These are phyloP conservation scores for Caenorhabditis sp. DNA, from an alignment of 2,888 invertebrate genomes.

Conservation along the genomic window DNA sequence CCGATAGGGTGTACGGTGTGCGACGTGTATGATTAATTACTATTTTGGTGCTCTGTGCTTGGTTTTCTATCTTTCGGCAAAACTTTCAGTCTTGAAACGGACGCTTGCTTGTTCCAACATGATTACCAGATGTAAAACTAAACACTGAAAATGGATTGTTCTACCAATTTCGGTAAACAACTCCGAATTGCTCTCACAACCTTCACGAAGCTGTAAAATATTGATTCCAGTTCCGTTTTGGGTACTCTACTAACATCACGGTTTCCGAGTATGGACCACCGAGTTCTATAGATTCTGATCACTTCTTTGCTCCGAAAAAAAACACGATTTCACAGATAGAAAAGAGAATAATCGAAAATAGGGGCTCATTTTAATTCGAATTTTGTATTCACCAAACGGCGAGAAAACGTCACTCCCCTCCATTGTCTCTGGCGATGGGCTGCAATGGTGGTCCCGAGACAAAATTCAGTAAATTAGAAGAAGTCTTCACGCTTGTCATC, in stretches of 20 bases:
- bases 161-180: conserved; percentile 34
- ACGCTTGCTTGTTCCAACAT: conserved; percentile 14
- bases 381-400: conserved; percentile 39
- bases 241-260: not conserved
- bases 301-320: not conserved
- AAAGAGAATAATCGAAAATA: conserved; percentile 26
- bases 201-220: not conserved
- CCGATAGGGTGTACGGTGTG: not conserved
- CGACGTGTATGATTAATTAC: conserved; percentile 24
- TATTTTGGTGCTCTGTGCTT: conserved; percentile 18
- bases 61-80: not conserved
- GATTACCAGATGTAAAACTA: conserved; percentile 27
- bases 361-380: conserved; percentile 52
- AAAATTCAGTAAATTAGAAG: conserved; percentile 22
- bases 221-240: not conserved
- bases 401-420: conserved; percentile 17
- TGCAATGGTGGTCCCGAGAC: conserved; percentile 16
- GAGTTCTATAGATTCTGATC: not conserved
- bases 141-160: no score
- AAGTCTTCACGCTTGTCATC: conserved; percentile 18
- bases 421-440: no score
- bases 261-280: conserved; percentile 6
- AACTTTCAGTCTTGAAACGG: not conserved
- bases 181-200: not conserved
- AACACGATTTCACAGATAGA: conserved; percentile 12